These are phyloP conservation scores for Octopus sinensis DNA, from an alignment of 1,140 invertebrate genomes.

Conservation along the genomic window DNA sequence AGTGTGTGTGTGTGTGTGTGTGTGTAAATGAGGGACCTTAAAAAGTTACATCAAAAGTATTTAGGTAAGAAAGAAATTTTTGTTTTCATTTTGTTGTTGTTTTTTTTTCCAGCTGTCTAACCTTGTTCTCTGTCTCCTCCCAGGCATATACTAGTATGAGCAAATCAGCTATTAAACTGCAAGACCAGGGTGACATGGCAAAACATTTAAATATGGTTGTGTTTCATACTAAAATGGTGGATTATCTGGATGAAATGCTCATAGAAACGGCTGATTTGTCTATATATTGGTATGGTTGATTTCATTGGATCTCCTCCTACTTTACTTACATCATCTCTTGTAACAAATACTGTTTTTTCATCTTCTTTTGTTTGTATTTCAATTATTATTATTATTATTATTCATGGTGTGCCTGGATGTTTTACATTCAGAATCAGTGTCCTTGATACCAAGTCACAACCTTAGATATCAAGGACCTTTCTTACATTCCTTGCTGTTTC, in stretches of 20 bases:
- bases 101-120: background rate
- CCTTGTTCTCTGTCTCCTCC: background rate
- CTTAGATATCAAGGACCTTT: no score
- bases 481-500: no score
- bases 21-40: no score
- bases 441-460: no score
- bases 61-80: background rate
- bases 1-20: no score
- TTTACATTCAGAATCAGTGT: no score
- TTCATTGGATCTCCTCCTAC: no score
- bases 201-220: constrained; percentile 89
- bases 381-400: no score
- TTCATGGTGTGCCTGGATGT: no score
- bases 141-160: constrained; percentile 83
- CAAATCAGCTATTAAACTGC: constrained; percentile 77
- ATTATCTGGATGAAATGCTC: constrained; percentile 95
- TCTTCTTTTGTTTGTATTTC: no score
- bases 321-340: no score
- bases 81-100: background rate
- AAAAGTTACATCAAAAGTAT: background rate
- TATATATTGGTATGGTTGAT: constrained; percentile 74
- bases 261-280: constrained; percentile 95
- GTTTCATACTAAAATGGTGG: constrained; percentile 98
- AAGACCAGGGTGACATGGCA: constrained; percentile 83
- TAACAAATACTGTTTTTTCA: no score